Percentiles rank a stretch among this genome's conserved stretches.
These are phyloP conservation scores for Leptopilina myrica DNA, from an alignment of 2,888 invertebrate species.

Conservation along the genomic window DNA sequence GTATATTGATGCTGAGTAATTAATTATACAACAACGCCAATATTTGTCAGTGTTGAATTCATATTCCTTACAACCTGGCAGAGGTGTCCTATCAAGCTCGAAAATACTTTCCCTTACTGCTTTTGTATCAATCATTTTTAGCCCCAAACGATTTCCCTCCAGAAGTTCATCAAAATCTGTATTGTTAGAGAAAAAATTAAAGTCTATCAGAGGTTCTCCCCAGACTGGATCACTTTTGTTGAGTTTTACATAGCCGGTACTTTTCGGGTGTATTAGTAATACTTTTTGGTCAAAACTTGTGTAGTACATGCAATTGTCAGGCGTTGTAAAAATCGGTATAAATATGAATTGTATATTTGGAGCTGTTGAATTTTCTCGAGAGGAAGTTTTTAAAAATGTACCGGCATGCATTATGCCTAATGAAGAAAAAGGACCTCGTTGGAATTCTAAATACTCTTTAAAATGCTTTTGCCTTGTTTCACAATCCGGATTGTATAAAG, in stretches of 20 bases:
- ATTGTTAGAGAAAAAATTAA: constrained; percentile 81
- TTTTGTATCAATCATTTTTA: constrained; percentile 78
- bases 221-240: constrained; percentile 82
- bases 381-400: not conserved
- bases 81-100: constrained; percentile 77
- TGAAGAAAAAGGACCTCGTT: not conserved
- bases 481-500: constrained; percentile 59
- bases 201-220: constrained; percentile 81
- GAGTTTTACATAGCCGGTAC: constrained; percentile 81
- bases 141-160: constrained; percentile 79
- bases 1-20: constrained; percentile 79
- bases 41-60: constrained; percentile 79
- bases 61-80: constrained; percentile 78
- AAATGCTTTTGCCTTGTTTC: not conserved
- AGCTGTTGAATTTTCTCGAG: not conserved
- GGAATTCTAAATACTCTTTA: not conserved
- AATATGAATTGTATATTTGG: not conserved
- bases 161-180: constrained; percentile 80
- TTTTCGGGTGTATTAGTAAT: constrained; percentile 81
- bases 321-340: constrained; percentile 75
- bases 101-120: constrained; percentile 80
- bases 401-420: not conserved
- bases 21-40: constrained; percentile 81
- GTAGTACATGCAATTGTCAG: constrained; percentile 78
- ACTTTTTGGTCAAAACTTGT: constrained; percentile 70